A percentile compares a stretch with the other conserved stretches of the same genome.
Evolutionary conservation across 2,888 invertebrate species (phyloP).

Genomic region (Plusia festucae): DNA sequence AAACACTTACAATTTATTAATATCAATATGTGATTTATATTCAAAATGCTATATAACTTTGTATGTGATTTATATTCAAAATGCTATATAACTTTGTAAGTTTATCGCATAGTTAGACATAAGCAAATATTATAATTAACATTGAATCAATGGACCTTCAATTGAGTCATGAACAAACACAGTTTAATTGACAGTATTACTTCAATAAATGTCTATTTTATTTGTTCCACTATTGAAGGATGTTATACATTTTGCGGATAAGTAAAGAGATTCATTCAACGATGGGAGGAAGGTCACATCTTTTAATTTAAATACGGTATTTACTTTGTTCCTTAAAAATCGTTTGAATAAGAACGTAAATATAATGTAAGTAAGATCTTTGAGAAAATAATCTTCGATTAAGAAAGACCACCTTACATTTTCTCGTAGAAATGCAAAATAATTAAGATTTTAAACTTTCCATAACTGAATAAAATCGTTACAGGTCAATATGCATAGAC

Average conservation of each 20-base stretch:
- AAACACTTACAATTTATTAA: too few relatives aligned
- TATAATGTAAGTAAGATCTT: too few relatives aligned
- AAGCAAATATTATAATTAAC: conserved; percentile 13
- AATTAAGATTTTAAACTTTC: too few relatives aligned
- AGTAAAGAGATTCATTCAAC: neutral
- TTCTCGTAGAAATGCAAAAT: too few relatives aligned
- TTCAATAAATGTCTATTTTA: conserved; percentile 45
- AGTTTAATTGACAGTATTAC: conserved; percentile 22
- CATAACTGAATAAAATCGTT: too few relatives aligned
- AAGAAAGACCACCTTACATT: too few relatives aligned
- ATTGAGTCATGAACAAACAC: conserved; percentile 21
- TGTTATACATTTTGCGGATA: conserved; percentile 15
- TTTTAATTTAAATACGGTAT: too few relatives aligned
- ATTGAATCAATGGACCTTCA: conserved; percentile 13
- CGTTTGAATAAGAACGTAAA: too few relatives aligned
- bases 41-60: conserved; percentile 21
- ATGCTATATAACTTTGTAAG: conserved; percentile 21
- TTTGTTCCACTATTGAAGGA: conserved; percentile 25
- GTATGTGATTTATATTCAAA: conserved; percentile 12
- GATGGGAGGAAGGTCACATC: neutral
- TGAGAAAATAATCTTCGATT: too few relatives aligned
- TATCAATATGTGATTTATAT: conserved; percentile 14
- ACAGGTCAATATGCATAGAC: too few relatives aligned
- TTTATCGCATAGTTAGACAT: conserved; percentile 25
- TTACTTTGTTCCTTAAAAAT: too few relatives aligned